phyloP scores from a whole-genome alignment of 1,140 invertebrate species.

The Dinothrombium tinctorium region DNA sequence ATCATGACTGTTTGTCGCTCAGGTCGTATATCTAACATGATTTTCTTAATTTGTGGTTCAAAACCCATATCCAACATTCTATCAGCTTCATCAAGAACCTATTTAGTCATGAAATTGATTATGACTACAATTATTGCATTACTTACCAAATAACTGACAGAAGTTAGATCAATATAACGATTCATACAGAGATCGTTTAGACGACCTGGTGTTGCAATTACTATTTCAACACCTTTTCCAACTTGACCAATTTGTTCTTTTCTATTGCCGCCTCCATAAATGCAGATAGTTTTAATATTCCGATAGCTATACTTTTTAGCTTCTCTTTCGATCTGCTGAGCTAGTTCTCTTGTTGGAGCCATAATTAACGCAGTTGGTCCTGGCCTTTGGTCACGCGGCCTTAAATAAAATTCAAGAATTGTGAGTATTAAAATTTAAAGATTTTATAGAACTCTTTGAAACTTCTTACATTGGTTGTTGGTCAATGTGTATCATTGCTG shows the following conservation, averaged over 20 bases:
- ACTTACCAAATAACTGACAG: conserved; percentile 59
- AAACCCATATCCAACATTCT: conserved; percentile 67
- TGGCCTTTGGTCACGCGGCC: background rate
- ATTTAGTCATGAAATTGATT: too few species aligned
- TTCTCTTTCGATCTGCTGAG: conserved; percentile 92
- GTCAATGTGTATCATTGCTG: conserved; percentile 69
- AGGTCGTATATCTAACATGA: conserved; percentile 38
- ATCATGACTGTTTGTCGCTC: conserved; percentile 28
- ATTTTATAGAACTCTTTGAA: conserved; percentile 33
- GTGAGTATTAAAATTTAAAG: background rate
- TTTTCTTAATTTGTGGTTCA: conserved; percentile 60
- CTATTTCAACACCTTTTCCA: conserved; percentile 49
- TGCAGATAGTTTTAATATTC: conserved; percentile 54
- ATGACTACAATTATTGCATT: too few species aligned
- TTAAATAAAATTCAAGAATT: background rate
- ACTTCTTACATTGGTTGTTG: conserved; percentile 40
- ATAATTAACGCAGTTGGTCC: conserved; percentile 39
- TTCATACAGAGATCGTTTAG: conserved; percentile 48
- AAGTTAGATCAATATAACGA: conserved; percentile 35
- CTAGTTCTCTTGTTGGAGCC: conserved; percentile 92
- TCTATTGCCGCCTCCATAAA: conserved; percentile 60
- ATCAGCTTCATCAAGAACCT: conserved; percentile 65
- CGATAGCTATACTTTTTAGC: conserved; percentile 59
- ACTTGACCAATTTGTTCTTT: conserved; percentile 40
- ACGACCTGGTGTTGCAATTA: conserved; percentile 69